Base-by-base conservation (phyloP, 2,888 invertebrate genomes). In the Pycnomerus fuliginosus region DNA sequence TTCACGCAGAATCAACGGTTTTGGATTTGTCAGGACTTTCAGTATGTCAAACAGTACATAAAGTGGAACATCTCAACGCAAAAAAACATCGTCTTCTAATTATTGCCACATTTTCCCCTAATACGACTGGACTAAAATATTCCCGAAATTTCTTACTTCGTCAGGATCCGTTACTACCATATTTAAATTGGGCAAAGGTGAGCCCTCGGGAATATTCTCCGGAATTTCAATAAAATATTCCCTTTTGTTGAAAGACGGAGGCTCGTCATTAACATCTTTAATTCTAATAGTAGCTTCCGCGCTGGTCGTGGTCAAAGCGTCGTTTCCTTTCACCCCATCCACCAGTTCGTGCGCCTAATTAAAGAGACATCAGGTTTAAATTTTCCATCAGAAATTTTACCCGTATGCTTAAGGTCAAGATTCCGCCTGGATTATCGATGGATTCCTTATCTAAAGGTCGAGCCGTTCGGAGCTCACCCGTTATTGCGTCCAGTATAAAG, bases 81-180 rank as follows among this genome's bases (percentile, higher is more conserved):
- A n/a, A n/a, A n/a, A n/a, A n/a, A n/a, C n/a, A n/a, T n/a, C n/a
- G n/a, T n/a, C n/a, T n/a, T n/a, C n/a, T n/a, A n/a, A n/a, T n/a
- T n/a, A n/a, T n/a, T n/a, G n/a, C n/a, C n/a, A n/a, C n/a, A n/a
- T n/a, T n/a, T n/a, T n/a, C n/a, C n/a, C n/a, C n/a, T n/a, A n/a
- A n/a, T n/a, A n/a, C n/a, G n/a, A n/a, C n/a, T n/a, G n/a, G n/a
- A n/a, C n/a, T n/a, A n/a, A n/a, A n/a, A n/a, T n/a, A n/a, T n/a
- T n/a, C n/a, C n/a, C n/a, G n/a, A 5, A 16, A 14, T 22, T 22
- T 74, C 81, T 77, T 70, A 90, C 90, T 64, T 91, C 82, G 72
- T 94, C 93, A 10, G 86, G 85, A 72, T 94, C 93, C 17, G 81
- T 82, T 42, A 93, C 91, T 30, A 83, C 82, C 86, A 93, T 91